Evolutionary conservation across 1,140 invertebrate species (phyloP).

Genomic region (Varroa destructor): DNA sequence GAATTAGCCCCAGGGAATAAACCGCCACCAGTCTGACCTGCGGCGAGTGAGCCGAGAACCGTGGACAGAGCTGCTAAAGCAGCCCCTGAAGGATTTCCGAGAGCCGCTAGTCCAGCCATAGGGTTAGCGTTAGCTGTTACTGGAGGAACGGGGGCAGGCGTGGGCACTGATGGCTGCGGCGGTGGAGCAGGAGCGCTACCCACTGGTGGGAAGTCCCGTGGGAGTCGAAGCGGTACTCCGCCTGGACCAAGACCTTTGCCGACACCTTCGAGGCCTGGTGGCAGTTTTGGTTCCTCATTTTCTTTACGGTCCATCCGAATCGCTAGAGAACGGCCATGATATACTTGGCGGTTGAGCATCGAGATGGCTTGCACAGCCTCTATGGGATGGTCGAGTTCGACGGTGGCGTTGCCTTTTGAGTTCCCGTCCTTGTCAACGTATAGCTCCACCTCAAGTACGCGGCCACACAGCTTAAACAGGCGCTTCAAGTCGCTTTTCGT

Average conservation of each 20-base stretch:
- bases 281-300: slow-evolving; percentile 31
- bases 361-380: slow-evolving; percentile 94
- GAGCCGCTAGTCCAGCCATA: not conserved
- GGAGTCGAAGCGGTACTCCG: slow-evolving; percentile 34
- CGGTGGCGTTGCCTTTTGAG: slow-evolving; percentile 82
- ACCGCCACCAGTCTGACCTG: slow-evolving; percentile 6
- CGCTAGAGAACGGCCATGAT: slow-evolving; percentile 17
- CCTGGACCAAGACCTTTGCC: slow-evolving; percentile 37
- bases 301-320: slow-evolving; percentile 26
- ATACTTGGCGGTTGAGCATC: slow-evolving; percentile 38
- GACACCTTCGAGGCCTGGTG: slow-evolving; percentile 36
- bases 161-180: not conserved
- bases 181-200: not conserved
- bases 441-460: slow-evolving; percentile 74
- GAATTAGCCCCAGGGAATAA: slow-evolving; percentile 2
- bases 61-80: slow-evolving; percentile 15
- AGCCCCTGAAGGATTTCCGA: not conserved
- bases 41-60: slow-evolving; percentile 11
- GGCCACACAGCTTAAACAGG: slow-evolving; percentile 87
- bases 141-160: slow-evolving; percentile 4
- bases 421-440: slow-evolving; percentile 90
- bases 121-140: slow-evolving; percentile 2
- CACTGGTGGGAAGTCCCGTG: slow-evolving; percentile 19
- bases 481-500: slow-evolving; percentile 85
- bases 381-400: slow-evolving; percentile 92